phyloP scores from a whole-genome alignment of 1,140 invertebrate species.

The Plectus sambesii region DNA sequence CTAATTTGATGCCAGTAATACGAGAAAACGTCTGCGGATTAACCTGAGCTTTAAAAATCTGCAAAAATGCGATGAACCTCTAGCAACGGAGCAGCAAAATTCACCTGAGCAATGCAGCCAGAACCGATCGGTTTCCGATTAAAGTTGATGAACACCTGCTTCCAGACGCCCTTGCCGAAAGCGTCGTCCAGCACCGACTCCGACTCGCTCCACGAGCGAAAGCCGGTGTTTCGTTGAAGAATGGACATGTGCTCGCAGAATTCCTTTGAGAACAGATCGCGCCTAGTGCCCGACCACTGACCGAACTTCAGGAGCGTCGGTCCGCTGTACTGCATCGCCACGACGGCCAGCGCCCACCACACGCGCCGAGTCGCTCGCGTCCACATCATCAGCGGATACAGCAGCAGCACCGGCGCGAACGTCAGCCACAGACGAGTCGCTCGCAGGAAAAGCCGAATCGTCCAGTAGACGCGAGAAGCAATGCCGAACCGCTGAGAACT shows the following conservation, averaged over 20 bases:
- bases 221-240: constrained; percentile 46
- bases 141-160: constrained; percentile 46
- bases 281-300: constrained; percentile 51
- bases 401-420: no score
- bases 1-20: constrained; percentile 12
- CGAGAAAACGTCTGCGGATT: constrained; percentile 23
- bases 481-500: no score
- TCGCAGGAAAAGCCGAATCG: no score
- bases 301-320: constrained; percentile 53
- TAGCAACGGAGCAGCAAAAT: background rate
- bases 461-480: no score
- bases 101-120: constrained; percentile 53
- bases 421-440: no score
- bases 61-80: constrained; percentile 10
- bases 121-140: constrained; percentile 49
- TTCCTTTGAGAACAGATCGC: constrained; percentile 49
- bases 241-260: constrained; percentile 47
- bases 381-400: no score
- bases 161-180: constrained; percentile 45
- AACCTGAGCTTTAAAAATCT: constrained; percentile 51
- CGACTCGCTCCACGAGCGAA: constrained; percentile 48
- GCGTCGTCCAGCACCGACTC: constrained; percentile 37
- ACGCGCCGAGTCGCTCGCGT: no score
- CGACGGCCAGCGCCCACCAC: no score
- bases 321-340: constrained; percentile 48